Evolutionary conservation across 2,113 vertebrate genomes (phyloP).

Genomic region (Psammodynastes pulverulentus): DNA sequence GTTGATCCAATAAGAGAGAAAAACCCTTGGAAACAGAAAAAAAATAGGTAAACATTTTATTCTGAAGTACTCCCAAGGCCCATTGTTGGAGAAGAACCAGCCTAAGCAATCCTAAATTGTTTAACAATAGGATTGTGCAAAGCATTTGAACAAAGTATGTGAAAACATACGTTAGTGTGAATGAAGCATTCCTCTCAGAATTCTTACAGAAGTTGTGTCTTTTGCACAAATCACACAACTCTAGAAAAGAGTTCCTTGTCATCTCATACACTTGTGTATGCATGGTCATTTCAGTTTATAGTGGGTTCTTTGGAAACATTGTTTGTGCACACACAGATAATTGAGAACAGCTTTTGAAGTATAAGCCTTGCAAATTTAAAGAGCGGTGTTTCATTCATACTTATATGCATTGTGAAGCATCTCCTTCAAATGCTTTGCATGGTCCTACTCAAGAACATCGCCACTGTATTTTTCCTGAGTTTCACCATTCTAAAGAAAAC

Average conservation of each 20-base stretch:
- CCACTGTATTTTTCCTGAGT: background rate
- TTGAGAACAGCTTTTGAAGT: background rate
- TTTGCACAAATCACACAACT: background rate
- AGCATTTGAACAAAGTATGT: background rate
- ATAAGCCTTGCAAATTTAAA: background rate
- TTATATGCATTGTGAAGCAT: background rate
- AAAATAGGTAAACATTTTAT: background rate
- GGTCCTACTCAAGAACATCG: background rate
- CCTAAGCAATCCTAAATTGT: background rate
- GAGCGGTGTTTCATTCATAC: background rate
- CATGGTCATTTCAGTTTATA: background rate
- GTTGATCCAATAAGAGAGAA: background rate
- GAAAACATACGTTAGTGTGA: background rate
- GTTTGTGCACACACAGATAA: background rate
- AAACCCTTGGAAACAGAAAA: background rate
- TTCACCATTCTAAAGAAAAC: background rate
- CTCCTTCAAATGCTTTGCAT: background rate
- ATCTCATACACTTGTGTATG: background rate
- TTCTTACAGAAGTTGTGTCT: background rate
- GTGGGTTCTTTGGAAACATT: background rate
- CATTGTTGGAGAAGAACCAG: background rate
- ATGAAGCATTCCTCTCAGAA: background rate
- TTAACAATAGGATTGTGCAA: background rate
- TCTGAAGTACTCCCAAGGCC: background rate
- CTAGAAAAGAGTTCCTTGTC: background rate